Percentiles rank a stretch among this genome's conserved stretches.
Conservation (phyloP, 1,140 invertebrate species). For the Drosophila mayri region DNA sequence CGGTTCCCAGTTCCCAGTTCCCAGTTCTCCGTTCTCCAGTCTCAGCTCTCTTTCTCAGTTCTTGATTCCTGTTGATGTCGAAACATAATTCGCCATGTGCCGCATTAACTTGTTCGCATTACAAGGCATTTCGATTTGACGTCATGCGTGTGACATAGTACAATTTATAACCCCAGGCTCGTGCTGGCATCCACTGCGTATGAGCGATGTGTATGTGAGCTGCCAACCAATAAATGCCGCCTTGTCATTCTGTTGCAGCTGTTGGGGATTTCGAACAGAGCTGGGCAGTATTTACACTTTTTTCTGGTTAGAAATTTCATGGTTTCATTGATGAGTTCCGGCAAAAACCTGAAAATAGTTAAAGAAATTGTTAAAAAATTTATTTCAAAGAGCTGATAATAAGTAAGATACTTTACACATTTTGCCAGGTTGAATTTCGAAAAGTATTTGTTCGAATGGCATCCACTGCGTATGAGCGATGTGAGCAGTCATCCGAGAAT, state of each 20-base stretch:
- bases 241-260: slow-evolving; percentile 77
- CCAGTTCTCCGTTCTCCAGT: slow-evolving; percentile 13
- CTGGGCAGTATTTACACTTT: neutral
- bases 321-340: too few species aligned
- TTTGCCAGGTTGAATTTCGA: too few species aligned
- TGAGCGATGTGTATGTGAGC: slow-evolving; percentile 56
- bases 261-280: neutral
- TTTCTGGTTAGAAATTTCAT: neutral
- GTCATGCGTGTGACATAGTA: slow-evolving; percentile 71
- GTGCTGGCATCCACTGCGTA: slow-evolving; percentile 72
- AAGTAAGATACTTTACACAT: too few species aligned
- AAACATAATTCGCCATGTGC: slow-evolving; percentile 80
- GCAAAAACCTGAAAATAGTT: neutral
- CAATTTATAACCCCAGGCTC: slow-evolving; percentile 62
- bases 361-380: neutral
- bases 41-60: slow-evolving; percentile 37
- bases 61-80: slow-evolving; percentile 56
- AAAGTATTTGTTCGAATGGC: too few species aligned
- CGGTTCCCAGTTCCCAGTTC: slow-evolving; percentile 34
- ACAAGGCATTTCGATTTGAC: slow-evolving; percentile 66
- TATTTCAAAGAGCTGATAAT: accelerated
- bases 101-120: slow-evolving; percentile 64
- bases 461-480: slow-evolving; percentile 46
- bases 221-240: slow-evolving; percentile 28
- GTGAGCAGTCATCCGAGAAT: slow-evolving; percentile 21